These are phyloP conservation scores for Sciurus niger DNA, from an alignment of 2,113 vertebrate genomes.

Conservation along the genomic window DNA sequence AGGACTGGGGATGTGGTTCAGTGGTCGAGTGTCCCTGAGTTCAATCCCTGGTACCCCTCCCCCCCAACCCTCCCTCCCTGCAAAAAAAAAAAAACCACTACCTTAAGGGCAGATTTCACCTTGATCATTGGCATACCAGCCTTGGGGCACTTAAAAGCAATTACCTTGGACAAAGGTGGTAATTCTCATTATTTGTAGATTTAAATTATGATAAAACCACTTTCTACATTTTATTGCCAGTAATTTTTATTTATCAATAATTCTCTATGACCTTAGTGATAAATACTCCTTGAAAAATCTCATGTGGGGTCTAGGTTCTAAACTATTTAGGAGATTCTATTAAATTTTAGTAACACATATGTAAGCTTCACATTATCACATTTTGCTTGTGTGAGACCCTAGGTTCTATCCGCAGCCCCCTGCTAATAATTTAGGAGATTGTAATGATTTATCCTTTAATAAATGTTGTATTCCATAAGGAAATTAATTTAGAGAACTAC, in stretches of 20 bases:
- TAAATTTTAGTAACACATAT: not conserved
- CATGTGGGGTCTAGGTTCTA: not conserved
- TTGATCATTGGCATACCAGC: not conserved
- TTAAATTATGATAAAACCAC: not conserved
- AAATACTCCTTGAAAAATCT: constrained; percentile 39
- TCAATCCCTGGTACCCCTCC: too few relatives aligned
- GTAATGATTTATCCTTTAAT: constrained; percentile 5
- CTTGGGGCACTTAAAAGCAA: not conserved
- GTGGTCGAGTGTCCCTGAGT: too few relatives aligned
- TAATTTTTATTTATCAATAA: constrained; percentile 13
- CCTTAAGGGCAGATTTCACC: not conserved
- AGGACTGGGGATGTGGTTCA: too few relatives aligned
- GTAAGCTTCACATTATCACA: not conserved
- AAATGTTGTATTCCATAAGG: not conserved
- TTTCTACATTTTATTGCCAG: not conserved
- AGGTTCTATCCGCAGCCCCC: not conserved
- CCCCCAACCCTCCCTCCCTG: too few relatives aligned
- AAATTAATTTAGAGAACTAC: constrained; percentile 35
- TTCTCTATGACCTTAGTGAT: not conserved
- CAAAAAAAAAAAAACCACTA: too few relatives aligned
- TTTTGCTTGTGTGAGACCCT: not conserved
- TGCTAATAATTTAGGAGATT: not conserved
- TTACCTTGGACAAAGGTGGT: not conserved
- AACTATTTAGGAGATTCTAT: constrained; percentile 17
- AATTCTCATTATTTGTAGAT: not conserved